Base-by-base conservation (phyloP, 1,140 invertebrate genomes). In the Rhagoletis pomonella region DNA sequence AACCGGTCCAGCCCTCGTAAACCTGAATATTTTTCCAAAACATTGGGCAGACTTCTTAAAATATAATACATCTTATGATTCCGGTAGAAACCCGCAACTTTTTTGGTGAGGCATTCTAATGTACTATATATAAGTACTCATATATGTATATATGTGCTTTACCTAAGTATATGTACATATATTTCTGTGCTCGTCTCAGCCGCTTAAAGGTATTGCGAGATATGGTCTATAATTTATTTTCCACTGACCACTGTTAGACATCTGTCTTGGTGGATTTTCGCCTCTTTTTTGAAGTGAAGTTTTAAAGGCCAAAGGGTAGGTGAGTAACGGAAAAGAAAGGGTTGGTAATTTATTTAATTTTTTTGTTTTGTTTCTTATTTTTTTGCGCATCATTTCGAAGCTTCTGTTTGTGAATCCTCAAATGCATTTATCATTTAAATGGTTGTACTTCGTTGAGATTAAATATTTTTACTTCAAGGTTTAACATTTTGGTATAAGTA, bases 191-290 rank as follows among this genome's bases (percentile, higher is more conserved):
- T 9, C 10, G n/a, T 77, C 14, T 19, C 73, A 81, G 50, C 58
- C 84, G 84, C 29, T 85, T 12, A 29, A 55, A 85, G 84, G 84
- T 55, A 60, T 44, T 85, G 59, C 84, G 84, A 29, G 29, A 59
- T 85, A 85, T 85, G 55, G 84, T 85, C 59, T 60, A 85, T 85
- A 86, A 86, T 86, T 86, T 86, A 86, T 86, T 86, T 86, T 39
- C 44, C 67, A 42, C 86, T 86, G 86, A 86, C 65, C 86, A 86
- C 58, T 62, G 47, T 58, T 86, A n/a, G 86, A 86, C 86, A 86
- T 86, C 86, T 86, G 65, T 86, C 86, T 85, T 85, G 29, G 84
- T 59, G 73, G 73, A 81, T 81, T 81, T 86, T 50, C 59, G 59
- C 60, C 44, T 86, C n/a, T 60, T 55, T 85, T 85, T 59, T 59